Percentiles rank a stretch among this genome's conserved stretches.
These are phyloP conservation scores for Caenorhabditis sp. DNA, from an alignment of 2,888 invertebrate species.

Conservation along the genomic window DNA sequence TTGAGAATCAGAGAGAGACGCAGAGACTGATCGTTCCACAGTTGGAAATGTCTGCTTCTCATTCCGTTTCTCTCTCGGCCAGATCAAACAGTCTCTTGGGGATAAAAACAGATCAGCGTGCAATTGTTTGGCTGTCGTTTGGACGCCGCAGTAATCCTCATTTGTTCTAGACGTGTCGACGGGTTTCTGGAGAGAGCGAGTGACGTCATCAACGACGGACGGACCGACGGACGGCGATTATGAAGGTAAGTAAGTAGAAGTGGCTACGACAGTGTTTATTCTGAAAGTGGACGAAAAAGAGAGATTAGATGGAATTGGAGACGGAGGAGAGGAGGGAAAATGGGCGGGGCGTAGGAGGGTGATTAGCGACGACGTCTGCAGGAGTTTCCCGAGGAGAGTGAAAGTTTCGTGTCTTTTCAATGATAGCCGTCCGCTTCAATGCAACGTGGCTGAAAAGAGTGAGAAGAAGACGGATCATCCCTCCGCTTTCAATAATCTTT, in stretches of 20 bases:
- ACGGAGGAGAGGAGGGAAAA: constrained; percentile 15
- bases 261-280: not conserved
- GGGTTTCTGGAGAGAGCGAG: constrained; percentile 10
- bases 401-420: too few relatives aligned
- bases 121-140: constrained; percentile 9
- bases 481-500: too few relatives aligned
- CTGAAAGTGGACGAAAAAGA: not conserved
- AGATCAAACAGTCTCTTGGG: constrained; percentile 19
- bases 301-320: constrained; percentile 5
- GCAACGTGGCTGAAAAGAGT: too few relatives aligned
- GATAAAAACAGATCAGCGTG: constrained; percentile 5
- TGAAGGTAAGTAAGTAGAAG: constrained; percentile 34
- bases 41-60: constrained; percentile 1
- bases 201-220: constrained; percentile 17
- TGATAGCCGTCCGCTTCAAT: too few relatives aligned
- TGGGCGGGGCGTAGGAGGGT: constrained; percentile 30
- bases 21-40: constrained; percentile 12
- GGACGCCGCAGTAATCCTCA: constrained; percentile 7
- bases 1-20: constrained; percentile 10
- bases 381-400: constrained; percentile 20
- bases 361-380: constrained; percentile 22
- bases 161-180: constrained; percentile 18
- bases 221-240: constrained; percentile 12
- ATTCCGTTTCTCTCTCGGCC: not conserved
- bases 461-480: too few relatives aligned